Evolutionary conservation across 2,888 invertebrate species (phyloP).

Genomic region (Spisula subtruncata): DNA sequence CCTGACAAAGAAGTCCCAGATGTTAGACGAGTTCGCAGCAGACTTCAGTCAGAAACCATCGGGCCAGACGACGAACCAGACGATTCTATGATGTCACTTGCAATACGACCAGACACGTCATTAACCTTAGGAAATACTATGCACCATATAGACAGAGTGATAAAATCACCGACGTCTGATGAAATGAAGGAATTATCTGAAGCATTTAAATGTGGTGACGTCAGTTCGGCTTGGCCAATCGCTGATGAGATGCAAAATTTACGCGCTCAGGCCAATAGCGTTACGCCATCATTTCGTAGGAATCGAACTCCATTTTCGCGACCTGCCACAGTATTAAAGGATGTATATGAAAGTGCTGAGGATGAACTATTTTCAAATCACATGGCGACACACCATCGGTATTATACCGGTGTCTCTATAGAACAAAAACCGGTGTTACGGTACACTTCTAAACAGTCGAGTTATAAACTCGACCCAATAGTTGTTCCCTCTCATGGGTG

Average conservation of each 20-base stretch:
- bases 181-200: slow-evolving; percentile 64
- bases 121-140: slow-evolving; percentile 68
- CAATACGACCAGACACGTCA: slow-evolving; percentile 67
- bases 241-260: slow-evolving; percentile 60
- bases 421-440: slow-evolving; percentile 63
- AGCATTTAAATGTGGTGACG: slow-evolving; percentile 56
- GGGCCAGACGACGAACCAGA: slow-evolving; percentile 54
- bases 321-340: slow-evolving; percentile 51
- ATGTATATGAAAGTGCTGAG: slow-evolving; percentile 16
- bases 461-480: slow-evolving; percentile 64
- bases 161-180: slow-evolving; percentile 60
- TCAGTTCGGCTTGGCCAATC: slow-evolving; percentile 64
- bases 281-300: slow-evolving; percentile 26
- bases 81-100: slow-evolving; percentile 57
- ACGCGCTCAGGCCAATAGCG: slow-evolving; percentile 20
- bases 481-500: slow-evolving; percentile 74
- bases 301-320: slow-evolving; percentile 52
- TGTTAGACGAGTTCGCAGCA: not conserved
- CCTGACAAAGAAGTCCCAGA: not conserved
- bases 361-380: slow-evolving; percentile 23
- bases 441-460: slow-evolving; percentile 64
- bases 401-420: not conserved
- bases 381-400: not conserved
- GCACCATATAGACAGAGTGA: slow-evolving; percentile 63
- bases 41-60: slow-evolving; percentile 30